Evolutionary conservation across 2,888 invertebrate species (phyloP).

Genomic region (Allophyes oxyacanthae): DNA sequence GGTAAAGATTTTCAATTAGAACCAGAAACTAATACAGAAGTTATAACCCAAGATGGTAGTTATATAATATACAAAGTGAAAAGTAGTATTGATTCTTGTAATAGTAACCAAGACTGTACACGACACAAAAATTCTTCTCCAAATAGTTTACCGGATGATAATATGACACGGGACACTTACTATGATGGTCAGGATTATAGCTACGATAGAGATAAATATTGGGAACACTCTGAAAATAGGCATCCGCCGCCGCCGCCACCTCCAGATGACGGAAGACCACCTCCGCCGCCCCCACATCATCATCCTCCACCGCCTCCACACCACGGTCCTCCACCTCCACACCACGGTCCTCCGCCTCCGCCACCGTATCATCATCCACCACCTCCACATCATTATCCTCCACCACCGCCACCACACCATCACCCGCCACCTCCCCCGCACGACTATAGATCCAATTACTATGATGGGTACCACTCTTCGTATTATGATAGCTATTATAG

Average conservation of each 20-base stretch:
- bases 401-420: conserved; percentile 37
- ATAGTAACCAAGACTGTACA: not conserved
- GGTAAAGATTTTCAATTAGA: not conserved
- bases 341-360: conserved; percentile 9
- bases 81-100: not conserved
- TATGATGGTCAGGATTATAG: conserved; percentile 18
- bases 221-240: conserved; percentile 4
- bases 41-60: conserved; percentile 28
- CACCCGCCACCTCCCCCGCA: conserved; percentile 39
- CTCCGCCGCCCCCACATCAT: not conserved
- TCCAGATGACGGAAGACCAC: not conserved
- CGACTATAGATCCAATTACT: conserved; percentile 26
- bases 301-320: conserved; percentile 10
- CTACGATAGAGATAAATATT: conserved; percentile 10
- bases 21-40: conserved; percentile 20
- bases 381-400: conserved; percentile 13
- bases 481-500: conserved; percentile 10
- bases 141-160: conserved; percentile 1
- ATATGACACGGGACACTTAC: not conserved
- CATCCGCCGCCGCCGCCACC: conserved; percentile 4
- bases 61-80: conserved; percentile 27
- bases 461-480: conserved; percentile 10
- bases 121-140: not conserved
- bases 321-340: not conserved
- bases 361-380: conserved; percentile 24